Conservation (phyloP, 2,797 vertebrate genomes). For the Thalassophryne amazonica region DNA sequence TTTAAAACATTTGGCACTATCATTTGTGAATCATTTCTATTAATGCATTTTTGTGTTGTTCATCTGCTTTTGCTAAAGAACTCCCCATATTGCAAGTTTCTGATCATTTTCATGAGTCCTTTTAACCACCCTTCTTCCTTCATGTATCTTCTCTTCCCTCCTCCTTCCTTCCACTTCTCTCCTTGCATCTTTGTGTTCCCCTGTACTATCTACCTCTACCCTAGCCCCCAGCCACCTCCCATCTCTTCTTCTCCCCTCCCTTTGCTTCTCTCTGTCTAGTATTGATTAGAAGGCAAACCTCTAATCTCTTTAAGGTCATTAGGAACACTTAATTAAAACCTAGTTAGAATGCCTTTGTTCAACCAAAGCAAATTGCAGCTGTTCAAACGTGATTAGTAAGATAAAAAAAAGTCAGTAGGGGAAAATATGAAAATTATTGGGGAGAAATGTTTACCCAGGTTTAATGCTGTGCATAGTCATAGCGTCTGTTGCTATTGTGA, state of each 20-base stretch:
- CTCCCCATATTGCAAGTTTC: too few relatives aligned
- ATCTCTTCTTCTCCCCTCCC: slow-evolving; percentile 59
- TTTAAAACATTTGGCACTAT: too few relatives aligned
- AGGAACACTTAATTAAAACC: slow-evolving; percentile 98
- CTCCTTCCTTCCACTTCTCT: background rate
- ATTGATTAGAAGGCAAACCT: slow-evolving; percentile 97
- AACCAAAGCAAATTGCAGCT: slow-evolving; percentile 90
- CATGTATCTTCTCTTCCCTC: slow-evolving; percentile 1
- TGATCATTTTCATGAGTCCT: too few relatives aligned
- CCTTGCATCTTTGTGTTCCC: slow-evolving; percentile 18
- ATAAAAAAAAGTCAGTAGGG: slow-evolving; percentile 78
- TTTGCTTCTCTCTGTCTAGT: slow-evolving; percentile 77
- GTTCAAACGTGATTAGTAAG: slow-evolving; percentile 91
- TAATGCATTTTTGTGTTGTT: too few relatives aligned
- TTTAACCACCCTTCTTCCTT: slow-evolving; percentile 1
- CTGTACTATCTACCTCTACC: slow-evolving; percentile 45
- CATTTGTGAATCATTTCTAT: too few relatives aligned
- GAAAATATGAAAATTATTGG: slow-evolving; percentile 66
- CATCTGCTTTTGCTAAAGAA: too few relatives aligned
- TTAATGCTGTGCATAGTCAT: slow-evolving; percentile 62
- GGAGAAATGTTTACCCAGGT: slow-evolving; percentile 69
- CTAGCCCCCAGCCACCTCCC: slow-evolving; percentile 62
- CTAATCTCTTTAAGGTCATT: slow-evolving; percentile 98
- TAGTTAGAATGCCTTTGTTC: slow-evolving; percentile 92
- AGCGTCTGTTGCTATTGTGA: too few relatives aligned